Base-by-base conservation (phyloP, 2,113 vertebrate species). In the Siniperca knerii region DNA sequence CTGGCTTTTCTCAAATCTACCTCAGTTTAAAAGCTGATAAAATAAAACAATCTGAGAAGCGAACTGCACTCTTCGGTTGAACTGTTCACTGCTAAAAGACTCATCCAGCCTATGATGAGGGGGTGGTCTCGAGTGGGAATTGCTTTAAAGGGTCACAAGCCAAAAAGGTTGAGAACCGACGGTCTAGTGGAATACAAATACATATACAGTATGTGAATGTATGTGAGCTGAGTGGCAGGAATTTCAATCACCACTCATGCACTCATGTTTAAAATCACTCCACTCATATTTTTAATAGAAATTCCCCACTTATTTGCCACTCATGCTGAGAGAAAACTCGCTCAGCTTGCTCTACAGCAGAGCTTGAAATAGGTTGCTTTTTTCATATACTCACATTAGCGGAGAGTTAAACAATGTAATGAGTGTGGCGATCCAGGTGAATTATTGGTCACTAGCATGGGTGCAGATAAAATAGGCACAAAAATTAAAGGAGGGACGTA, bases 371-470 rank as follows among this genome's bases (percentile, higher is more conserved):
- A 21, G 23, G 42, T 35, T 12, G 8, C 4, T 29, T 76, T 67
- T 66, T 55, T 48, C 46, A 16, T 35, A 4, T 11, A 42, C 52
- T 62, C 46, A 66, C 60, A 75, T 48, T 42, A 76, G 46, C 3
- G 16, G 18, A 79, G 46, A 60, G 33, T 70, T 57, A 10, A 73
- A 83, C 58, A 33, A 8, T 52, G 5, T 52, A 55, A 54, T 65
- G 11, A 77, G 46, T 13, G 6, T 33, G 55, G 8, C 9, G 12
- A 16, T 73, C 40, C 50, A 68, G 33, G 33, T 78, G 37, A 67
- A 6, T 72, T 29, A 64, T 10, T 54, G 18, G 7, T 50, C 37
- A 73, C 62, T 54, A 69, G 21, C 48, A 73, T 48, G 21, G 13
- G 46, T 33, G 48, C 9, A 12, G 12, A 65, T 42, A 12, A 25